phyloP scores from a whole-genome alignment of 2,888 invertebrate genomes.

The Oscheius sp. region DNA sequence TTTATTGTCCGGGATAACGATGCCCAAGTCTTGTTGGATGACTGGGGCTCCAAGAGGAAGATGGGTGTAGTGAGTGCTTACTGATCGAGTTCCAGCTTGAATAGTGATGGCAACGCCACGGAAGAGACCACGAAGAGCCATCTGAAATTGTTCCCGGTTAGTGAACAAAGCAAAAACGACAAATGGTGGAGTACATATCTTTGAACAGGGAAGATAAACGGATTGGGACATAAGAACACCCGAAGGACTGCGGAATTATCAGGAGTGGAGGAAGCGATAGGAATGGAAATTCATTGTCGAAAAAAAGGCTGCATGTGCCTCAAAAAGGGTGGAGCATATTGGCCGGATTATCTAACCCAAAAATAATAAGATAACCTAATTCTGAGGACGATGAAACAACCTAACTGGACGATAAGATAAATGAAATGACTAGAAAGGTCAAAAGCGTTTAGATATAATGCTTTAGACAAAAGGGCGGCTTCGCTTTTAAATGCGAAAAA shows the following conservation, averaged over 20 bases:
- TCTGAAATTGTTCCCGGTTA: background rate
- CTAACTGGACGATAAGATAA: too few relatives aligned
- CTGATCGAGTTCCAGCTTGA: background rate
- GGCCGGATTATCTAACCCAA: too few relatives aligned
- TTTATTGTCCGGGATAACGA: slow-evolving; percentile 35
- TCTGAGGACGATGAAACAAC: too few relatives aligned
- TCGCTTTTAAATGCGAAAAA: too few relatives aligned
- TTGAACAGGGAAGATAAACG: slow-evolving; percentile 9
- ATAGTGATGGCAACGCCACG: background rate
- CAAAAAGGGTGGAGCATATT: too few relatives aligned
- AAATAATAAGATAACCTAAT: too few relatives aligned
- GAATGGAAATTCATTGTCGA: too few relatives aligned
- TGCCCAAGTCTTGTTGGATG: slow-evolving; percentile 33
- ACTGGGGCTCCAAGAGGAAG: slow-evolving; percentile 36
- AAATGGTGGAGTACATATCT: background rate
- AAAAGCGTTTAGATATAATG: too few relatives aligned
- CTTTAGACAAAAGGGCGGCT: too few relatives aligned
- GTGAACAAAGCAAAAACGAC: background rate
- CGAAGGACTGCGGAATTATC: slow-evolving; percentile 12
- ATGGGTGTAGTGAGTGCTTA: slow-evolving; percentile 5
- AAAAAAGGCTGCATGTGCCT: too few relatives aligned
- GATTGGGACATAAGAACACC: slow-evolving; percentile 14
- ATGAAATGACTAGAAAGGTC: too few relatives aligned
- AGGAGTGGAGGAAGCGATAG: background rate
- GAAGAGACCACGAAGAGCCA: slow-evolving; percentile 2